A percentile compares a stretch with the other conserved stretches of the same genome.
phyloP scores from a whole-genome alignment of 2,797 vertebrate species.

The Lacerta agilis region DNA sequence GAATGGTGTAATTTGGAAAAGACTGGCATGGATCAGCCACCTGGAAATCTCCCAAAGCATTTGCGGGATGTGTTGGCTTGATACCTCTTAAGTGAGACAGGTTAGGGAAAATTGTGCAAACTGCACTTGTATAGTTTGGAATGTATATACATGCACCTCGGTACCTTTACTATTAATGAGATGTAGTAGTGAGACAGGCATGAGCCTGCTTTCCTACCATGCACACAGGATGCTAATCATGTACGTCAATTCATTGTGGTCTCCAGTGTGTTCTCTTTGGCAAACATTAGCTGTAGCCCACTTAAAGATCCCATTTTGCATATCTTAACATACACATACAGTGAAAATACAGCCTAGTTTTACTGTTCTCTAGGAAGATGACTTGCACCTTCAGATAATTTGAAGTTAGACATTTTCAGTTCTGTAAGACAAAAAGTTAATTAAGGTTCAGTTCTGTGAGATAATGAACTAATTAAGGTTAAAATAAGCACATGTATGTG shows the following conservation, averaged over 20 bases:
- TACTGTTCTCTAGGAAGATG: background rate
- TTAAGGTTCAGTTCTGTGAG: background rate
- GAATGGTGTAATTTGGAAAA: no score
- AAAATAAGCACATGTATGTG: background rate
- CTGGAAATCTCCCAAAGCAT: no score
- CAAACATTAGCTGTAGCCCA: background rate
- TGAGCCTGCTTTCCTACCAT: background rate
- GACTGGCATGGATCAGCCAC: no score
- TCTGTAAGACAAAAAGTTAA: background rate
- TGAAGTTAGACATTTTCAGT: conserved; percentile 3
- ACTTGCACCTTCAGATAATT: background rate
- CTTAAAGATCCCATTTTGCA: background rate
- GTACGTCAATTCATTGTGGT: background rate
- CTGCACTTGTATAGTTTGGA: background rate
- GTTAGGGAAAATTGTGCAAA: background rate
- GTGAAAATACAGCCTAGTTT: accelerated
- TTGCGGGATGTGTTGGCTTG: background rate
- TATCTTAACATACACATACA: background rate
- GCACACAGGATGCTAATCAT: background rate
- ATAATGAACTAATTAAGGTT: background rate
- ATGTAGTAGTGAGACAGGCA: background rate
- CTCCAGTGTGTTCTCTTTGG: background rate
- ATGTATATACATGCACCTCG: background rate
- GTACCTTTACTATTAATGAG: background rate
- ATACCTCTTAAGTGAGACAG: background rate